phyloP scores from a whole-genome alignment of 2,888 invertebrate genomes.

The Pristionchus arcanus region DNA sequence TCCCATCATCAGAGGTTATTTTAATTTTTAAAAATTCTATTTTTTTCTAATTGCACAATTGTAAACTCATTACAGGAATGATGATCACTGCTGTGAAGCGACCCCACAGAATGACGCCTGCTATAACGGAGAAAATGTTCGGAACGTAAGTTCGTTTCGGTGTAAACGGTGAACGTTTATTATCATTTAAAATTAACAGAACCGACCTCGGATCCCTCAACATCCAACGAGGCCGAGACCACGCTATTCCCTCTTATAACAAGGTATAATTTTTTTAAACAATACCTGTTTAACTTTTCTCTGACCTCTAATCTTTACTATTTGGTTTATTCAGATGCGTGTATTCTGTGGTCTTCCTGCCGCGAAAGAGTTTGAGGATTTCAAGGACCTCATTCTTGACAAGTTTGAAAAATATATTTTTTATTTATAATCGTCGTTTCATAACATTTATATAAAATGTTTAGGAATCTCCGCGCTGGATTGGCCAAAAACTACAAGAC shows the following conservation, averaged over 20 bases:
- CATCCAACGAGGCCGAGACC: constrained; percentile 93
- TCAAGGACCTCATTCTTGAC: constrained; percentile 88
- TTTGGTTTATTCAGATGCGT: constrained; percentile 80
- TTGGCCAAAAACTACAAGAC: constrained; percentile 81
- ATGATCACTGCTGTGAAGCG: constrained; percentile 76
- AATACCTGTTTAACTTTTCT: too few species aligned
- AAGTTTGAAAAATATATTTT: constrained; percentile 63
- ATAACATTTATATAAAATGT: not conserved
- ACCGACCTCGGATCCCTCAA: constrained; percentile 94
- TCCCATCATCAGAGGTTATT: constrained; percentile 70
- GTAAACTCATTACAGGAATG: constrained; percentile 66
- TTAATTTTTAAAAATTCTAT: not conserved
- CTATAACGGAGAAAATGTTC: constrained; percentile 93
- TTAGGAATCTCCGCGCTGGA: constrained; percentile 85
- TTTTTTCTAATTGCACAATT: not conserved
- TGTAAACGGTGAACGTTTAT: too few species aligned
- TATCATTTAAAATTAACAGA: constrained; percentile 58
- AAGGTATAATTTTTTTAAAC: constrained; percentile 38
- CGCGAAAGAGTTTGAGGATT: constrained; percentile 86
- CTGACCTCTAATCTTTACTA: not conserved
- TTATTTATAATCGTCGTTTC: not conserved
- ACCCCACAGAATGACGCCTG: constrained; percentile 90
- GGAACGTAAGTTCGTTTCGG: constrained; percentile 77
- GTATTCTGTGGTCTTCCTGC: constrained; percentile 89
- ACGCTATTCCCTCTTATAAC: constrained; percentile 86